Conservation (phyloP, 2,113 vertebrate species). For the Campylorhamphus procurvoides region DNA sequence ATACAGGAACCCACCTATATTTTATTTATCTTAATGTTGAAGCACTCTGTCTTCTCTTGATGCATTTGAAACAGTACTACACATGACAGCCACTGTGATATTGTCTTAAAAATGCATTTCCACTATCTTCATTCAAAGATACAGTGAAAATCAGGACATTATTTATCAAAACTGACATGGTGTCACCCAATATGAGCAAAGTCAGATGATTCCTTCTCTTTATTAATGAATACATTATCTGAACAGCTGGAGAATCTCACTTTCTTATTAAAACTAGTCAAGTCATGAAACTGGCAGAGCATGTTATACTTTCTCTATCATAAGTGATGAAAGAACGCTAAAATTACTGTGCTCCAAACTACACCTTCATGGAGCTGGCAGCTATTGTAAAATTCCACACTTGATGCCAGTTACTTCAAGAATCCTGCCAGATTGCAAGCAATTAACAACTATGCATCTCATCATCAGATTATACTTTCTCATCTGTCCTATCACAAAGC, state of each 20-base stretch:
- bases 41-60: not conserved
- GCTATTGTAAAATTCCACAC: conserved; percentile 34
- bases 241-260: not conserved
- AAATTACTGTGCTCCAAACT: conserved; percentile 22
- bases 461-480: not conserved
- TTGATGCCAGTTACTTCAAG: conserved; percentile 57
- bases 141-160: not conserved
- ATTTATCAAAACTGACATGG: not conserved
- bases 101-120: not conserved
- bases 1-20: not conserved
- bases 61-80: not conserved
- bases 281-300: not conserved
- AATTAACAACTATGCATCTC: conserved; percentile 18
- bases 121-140: not conserved
- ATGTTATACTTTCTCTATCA: not conserved
- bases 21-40: not conserved
- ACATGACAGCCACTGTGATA: not conserved
- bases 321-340: not conserved
- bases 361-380: not conserved
- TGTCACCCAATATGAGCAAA: not conserved
- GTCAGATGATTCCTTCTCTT: not conserved
- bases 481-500: not conserved
- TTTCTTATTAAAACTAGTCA: not conserved
- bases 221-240: not conserved
- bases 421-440: conserved; percentile 31